Percentiles rank a stretch among this genome's conserved stretches.
Evolutionary conservation across 1,140 invertebrate species (phyloP).

Genomic region (Cydia pomonella): DNA sequence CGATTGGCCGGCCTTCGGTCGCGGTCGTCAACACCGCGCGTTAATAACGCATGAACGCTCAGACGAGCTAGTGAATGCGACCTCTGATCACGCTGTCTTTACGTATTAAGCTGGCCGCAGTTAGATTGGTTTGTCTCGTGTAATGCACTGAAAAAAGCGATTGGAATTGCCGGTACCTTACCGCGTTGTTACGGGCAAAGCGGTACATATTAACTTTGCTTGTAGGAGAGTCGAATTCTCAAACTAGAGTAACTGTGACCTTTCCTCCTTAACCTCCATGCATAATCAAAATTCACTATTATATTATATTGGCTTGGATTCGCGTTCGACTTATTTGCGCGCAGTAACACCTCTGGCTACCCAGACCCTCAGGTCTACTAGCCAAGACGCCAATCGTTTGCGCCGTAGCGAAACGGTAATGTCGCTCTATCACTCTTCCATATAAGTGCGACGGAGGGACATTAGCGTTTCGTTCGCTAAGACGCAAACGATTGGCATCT

Average conservation of each 20-base stretch:
- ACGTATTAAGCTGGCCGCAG: background rate
- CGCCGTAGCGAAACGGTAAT: too few relatives aligned
- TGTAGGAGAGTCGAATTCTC: too few relatives aligned
- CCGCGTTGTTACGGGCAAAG: background rate
- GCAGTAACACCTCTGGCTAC: too few relatives aligned
- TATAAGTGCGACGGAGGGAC: too few relatives aligned
- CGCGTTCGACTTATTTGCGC: background rate
- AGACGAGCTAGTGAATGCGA: background rate
- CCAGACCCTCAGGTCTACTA: too few relatives aligned
- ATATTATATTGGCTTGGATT: background rate
- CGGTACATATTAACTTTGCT: background rate
- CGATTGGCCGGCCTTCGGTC: conserved; percentile 75
- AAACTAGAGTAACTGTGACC: background rate
- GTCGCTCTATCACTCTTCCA: background rate
- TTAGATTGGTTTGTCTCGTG: background rate
- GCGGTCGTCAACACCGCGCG: conserved; percentile 74
- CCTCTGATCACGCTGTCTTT: background rate
- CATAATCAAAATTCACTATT: background rate
- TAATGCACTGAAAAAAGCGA: background rate
- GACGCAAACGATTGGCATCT: too few relatives aligned
- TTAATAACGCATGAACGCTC: conserved; percentile 31
- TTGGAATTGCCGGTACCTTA: background rate
- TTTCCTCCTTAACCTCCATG: background rate
- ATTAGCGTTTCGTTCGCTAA: too few relatives aligned
- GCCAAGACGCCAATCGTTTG: too few relatives aligned